These are phyloP conservation scores for Theropithecus gelada DNA, from an alignment of 2,113 vertebrate genomes.

Conservation along the genomic window DNA sequence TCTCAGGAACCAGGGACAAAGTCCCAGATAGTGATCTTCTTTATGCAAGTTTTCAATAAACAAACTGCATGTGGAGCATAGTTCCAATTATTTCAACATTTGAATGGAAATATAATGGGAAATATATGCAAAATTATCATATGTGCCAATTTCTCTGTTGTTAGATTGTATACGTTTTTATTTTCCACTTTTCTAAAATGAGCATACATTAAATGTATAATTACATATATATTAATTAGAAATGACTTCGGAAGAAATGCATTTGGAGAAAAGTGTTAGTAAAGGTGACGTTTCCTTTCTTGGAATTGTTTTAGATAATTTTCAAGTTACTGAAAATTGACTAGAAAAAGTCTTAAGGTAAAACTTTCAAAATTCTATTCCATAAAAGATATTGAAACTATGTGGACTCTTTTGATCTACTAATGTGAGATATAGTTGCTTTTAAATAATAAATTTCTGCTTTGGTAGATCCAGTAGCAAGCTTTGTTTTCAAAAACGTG, in stretches of 20 bases:
- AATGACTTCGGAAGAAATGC: not conserved
- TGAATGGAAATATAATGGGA: not conserved
- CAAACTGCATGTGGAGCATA: not conserved
- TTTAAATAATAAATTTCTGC: constrained; percentile 18
- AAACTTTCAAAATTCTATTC: not conserved
- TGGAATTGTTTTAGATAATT: not conserved
- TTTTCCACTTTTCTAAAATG: not conserved
- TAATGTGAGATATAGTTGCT: not conserved
- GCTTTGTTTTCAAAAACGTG: constrained; percentile 26
- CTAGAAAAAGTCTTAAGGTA: not conserved
- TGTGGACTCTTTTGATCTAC: not conserved
- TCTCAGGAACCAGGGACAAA: not conserved
- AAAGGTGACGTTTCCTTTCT: not conserved
- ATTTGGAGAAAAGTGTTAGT: not conserved
- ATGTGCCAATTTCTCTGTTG: not conserved
- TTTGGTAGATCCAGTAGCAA: not conserved
- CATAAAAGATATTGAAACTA: not conserved
- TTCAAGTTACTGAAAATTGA: constrained; percentile 14
- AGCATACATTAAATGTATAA: not conserved
- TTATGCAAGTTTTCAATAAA: not conserved
- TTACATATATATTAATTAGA: not conserved
- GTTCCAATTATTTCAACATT: not conserved
- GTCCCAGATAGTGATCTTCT: not conserved
- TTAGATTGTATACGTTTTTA: not conserved
- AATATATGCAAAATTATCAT: not conserved